phyloP scores from a whole-genome alignment of 2,113 vertebrate genomes.

The Condylura cristata region DNA sequence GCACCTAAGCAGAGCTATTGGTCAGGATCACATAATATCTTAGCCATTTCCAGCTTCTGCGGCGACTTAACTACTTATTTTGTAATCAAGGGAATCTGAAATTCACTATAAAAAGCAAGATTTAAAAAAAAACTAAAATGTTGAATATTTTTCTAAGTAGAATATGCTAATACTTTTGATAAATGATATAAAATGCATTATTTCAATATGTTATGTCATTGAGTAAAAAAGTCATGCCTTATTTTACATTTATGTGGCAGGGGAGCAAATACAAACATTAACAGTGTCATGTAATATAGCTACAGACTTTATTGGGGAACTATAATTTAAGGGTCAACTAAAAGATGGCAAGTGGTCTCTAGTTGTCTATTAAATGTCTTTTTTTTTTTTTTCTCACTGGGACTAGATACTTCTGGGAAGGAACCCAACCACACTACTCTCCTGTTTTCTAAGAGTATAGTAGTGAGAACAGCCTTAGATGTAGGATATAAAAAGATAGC shows the following conservation, averaged over 20 bases:
- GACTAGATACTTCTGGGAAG: not conserved
- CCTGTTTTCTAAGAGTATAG: not conserved
- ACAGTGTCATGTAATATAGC: not conserved
- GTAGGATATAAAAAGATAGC: not conserved
- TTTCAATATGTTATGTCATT: not conserved
- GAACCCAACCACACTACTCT: not conserved
- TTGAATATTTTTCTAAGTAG: not conserved
- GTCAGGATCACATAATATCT: not conserved
- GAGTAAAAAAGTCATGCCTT: not conserved
- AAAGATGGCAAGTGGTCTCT: not conserved
- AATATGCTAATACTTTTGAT: not conserved
- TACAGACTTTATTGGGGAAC: not conserved
- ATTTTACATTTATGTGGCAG: not conserved
- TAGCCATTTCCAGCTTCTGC: not conserved
- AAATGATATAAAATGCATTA: not conserved
- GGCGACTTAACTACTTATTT: not conserved
- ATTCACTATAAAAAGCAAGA: not conserved
- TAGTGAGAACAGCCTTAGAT: not conserved
- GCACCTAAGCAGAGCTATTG: not conserved
- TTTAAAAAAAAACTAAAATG: slow-evolving; percentile 12
- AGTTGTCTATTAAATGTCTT: not conserved
- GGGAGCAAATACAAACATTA: not conserved
- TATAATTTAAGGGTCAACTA: not conserved
- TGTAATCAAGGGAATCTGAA: not conserved
- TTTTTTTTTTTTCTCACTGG: too few relatives aligned